These are phyloP conservation scores for Saguinus midas DNA, from an alignment of 2,113 vertebrate species.

Conservation along the genomic window DNA sequence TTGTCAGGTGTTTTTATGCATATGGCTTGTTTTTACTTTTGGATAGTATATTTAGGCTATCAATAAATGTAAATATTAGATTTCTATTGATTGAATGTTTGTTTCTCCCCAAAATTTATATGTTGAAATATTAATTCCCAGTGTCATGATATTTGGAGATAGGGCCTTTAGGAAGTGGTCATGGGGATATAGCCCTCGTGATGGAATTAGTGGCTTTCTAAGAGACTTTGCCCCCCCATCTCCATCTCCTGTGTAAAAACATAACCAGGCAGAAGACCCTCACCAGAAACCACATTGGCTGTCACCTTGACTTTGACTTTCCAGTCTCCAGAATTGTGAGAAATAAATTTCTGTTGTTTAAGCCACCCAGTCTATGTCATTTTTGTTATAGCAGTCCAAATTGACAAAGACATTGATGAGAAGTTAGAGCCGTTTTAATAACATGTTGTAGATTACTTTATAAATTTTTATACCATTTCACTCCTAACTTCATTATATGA, in stretches of 20 bases:
- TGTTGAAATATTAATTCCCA: neutral
- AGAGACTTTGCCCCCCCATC: neutral
- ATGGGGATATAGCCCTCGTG: too few relatives aligned
- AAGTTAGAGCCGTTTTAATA: neutral
- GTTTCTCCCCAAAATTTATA: too few relatives aligned
- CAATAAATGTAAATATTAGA: neutral
- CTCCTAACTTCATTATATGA: neutral
- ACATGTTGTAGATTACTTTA: neutral
- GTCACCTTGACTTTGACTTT: neutral
- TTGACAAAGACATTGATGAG: neutral
- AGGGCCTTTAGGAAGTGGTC: neutral
- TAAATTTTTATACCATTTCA: neutral
- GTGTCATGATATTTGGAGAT: neutral
- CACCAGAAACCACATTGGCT: neutral
- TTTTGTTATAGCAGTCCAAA: neutral
- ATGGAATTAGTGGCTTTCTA: neutral
- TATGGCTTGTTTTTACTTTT: neutral
- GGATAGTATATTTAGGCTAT: neutral
- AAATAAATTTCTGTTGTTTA: neutral
- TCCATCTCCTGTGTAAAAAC: neutral
- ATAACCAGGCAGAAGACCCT: neutral
- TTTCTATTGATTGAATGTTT: neutral
- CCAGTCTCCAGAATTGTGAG: neutral
- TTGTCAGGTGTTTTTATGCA: neutral
- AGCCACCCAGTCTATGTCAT: neutral